These are phyloP conservation scores for Cheilosia impressa DNA, from an alignment of 2,888 invertebrate genomes.

Conservation along the genomic window DNA sequence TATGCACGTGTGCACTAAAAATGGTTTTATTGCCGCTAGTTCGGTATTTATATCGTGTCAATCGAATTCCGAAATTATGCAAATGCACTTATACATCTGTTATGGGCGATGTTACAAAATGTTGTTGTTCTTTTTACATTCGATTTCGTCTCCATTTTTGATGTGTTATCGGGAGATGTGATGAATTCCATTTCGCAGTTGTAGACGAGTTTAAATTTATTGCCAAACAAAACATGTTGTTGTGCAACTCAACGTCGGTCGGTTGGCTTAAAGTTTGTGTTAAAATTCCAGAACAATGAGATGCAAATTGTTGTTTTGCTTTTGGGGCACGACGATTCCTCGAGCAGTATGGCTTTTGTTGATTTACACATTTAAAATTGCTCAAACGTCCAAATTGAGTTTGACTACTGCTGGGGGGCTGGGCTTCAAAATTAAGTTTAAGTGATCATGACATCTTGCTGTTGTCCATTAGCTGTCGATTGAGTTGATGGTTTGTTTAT, in stretches of 20 bases:
- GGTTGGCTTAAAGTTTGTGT: background rate
- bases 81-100: constrained; percentile 52
- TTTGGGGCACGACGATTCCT: no score
- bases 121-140: background rate
- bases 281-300: constrained; percentile 4
- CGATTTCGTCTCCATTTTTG: constrained; percentile 16
- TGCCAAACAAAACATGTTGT: background rate
- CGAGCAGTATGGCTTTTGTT: no score
- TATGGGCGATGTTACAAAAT: constrained; percentile 49
- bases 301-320: background rate
- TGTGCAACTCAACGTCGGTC: constrained; percentile 13
- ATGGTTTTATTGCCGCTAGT: background rate
- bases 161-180: constrained; percentile 27
- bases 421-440: no score
- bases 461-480: no score
- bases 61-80: constrained; percentile 66
- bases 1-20: constrained; percentile 5
- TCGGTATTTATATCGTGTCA: constrained; percentile 31
- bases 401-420: no score
- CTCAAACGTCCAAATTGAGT: no score
- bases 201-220: constrained; percentile 12
- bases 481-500: no score
- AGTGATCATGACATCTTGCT: no score
- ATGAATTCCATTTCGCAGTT: constrained; percentile 11
- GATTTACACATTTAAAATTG: no score